Conservation (phyloP, 2,797 vertebrate genomes). For the Lacerta agilis region DNA sequence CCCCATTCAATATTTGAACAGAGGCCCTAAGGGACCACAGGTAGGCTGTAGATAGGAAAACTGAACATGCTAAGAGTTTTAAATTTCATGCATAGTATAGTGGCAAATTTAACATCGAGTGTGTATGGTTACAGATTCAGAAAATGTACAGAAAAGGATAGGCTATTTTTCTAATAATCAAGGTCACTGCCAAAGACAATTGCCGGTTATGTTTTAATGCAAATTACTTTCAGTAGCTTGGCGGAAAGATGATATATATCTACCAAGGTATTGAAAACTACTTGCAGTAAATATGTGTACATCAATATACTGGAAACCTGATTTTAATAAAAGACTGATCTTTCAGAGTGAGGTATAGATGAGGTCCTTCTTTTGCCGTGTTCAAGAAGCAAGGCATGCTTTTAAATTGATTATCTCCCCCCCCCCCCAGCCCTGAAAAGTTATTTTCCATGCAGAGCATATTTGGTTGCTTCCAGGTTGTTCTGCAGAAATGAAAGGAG, state of each 20-base stretch:
- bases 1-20: too few species aligned
- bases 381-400: background rate
- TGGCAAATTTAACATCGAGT: background rate
- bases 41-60: too few species aligned
- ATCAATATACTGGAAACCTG: background rate
- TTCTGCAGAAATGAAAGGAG: constrained; percentile 25
- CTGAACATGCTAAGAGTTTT: background rate
- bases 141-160: background rate
- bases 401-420: background rate
- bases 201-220: background rate
- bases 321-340: background rate
- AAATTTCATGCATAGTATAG: background rate
- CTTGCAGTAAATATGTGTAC: background rate
- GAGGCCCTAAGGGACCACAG: background rate
- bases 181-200: background rate
- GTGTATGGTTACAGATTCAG: background rate
- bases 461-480: constrained; percentile 35
- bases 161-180: background rate
- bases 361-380: background rate
- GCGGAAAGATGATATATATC: background rate
- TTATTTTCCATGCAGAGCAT: background rate
- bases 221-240: background rate
- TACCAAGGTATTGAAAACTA: too few species aligned
- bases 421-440: background rate
- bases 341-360: background rate